Percentiles rank a stretch among this genome's conserved stretches.
Conservation (phyloP, 2,113 vertebrate genomes). For the Syngnathus scovelli region DNA sequence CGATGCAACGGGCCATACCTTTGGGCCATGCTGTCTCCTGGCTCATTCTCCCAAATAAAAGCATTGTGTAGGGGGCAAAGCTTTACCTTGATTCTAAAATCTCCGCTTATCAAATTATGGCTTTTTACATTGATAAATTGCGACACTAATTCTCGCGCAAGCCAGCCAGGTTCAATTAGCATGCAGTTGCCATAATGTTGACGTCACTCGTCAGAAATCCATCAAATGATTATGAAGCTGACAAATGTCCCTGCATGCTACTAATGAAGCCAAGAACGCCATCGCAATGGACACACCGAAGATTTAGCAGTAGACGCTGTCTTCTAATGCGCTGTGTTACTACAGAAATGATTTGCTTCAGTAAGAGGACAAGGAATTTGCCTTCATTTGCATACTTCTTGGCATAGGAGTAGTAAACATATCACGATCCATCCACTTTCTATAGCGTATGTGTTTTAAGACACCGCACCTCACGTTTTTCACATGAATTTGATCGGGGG, state of each 20-base stretch:
- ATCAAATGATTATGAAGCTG: slow-evolving; percentile 11
- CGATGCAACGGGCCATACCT: slow-evolving; percentile 26
- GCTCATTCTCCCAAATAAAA: neutral
- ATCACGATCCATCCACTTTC: no score
- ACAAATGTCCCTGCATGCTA: neutral
- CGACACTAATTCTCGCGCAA: slow-evolving; percentile 9
- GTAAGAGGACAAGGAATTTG: slow-evolving; percentile 32
- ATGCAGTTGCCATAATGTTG: neutral
- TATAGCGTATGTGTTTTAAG: no score
- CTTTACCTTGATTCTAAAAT: slow-evolving; percentile 1
- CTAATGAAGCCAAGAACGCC: slow-evolving; percentile 26
- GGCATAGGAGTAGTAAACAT: slow-evolving; percentile 11
- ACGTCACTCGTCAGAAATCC: slow-evolving; percentile 13
- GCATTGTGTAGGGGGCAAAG: no score
- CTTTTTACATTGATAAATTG: neutral
- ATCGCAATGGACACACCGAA: slow-evolving; percentile 25
- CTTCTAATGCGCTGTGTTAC: slow-evolving; percentile 13
- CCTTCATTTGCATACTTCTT: slow-evolving; percentile 39
- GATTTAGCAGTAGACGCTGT: slow-evolving; percentile 22
- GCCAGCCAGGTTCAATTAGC: neutral
- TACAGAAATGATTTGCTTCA: slow-evolving; percentile 4
- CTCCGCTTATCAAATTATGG: slow-evolving; percentile 10
- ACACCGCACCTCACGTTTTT: no score
- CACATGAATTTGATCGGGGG: no score
- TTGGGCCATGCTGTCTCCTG: slow-evolving; percentile 35